Base-by-base conservation (phyloP, 2,797 vertebrate genomes). In the Alexandromys oeconomus region DNA sequence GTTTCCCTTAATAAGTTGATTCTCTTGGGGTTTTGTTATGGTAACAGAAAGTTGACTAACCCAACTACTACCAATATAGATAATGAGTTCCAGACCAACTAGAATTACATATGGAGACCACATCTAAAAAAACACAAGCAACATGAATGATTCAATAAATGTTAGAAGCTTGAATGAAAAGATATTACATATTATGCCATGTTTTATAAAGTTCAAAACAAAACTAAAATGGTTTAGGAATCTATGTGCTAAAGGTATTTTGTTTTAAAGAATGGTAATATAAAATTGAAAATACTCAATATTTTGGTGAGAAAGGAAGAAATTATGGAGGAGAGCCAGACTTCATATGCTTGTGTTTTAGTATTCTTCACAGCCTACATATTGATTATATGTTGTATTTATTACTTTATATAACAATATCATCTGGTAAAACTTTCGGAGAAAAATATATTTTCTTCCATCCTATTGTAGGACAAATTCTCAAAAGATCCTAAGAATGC, bases 121-220 rank as follows among this genome's bases (percentile, higher is more conserved):
- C 43, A 69, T 69, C 82, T 67, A 21, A 5, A 69, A 69, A 86
- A 67, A 14, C 43, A 46, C 43, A 85, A 85, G 61, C 0, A 13
- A 67, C n/a, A 74, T 9, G 23, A 27, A 79, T 86, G 34, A 89
- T 92, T 2, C 51, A 84, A 95, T 92, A 43, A 74, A 76, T 87
- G 23, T 76, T 79, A 92, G 78, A 95, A 93, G 93, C 23, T 29
- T 94, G 59, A 92, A 51, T 81, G 51, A 82, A 85, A 95, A 94
- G 80, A 76, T 9, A 85, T 88, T 94, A 77, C 63, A 23, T 40
- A 37, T 37, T 13, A 71, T 73, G 6, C 31, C 79, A 40, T 81
- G 67, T 71, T 94, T 93, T 76, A 82, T 82, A 95, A 82, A 93
- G 63, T 71, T 94, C 63, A 69, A 81, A 96, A 95, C 65, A 92